Evolutionary conservation across 2,797 vertebrate genomes (phyloP), one percentile per base, ranked within the genome.

Genomic region (Gallinago solitaria): DNA sequence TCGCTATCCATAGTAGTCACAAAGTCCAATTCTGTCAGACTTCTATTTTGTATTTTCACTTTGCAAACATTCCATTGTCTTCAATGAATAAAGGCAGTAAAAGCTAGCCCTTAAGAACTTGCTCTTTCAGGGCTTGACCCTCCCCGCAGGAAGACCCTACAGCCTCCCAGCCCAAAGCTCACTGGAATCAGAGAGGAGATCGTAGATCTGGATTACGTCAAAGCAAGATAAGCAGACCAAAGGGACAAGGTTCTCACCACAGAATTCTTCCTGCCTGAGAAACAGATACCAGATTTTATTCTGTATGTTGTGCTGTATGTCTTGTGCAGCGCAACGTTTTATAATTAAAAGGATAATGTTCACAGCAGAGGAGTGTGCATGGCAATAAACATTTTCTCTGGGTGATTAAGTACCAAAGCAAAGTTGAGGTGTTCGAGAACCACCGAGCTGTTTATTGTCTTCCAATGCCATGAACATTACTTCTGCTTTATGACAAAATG

Each of bases 311-410:
- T 33, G 51, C 43, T 64, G 23, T 23, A 23, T 20, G 28, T 65
- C 70, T 82, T 64, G 30, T 32, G 57, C 37, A 69, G 80, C 3
- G 1, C 74, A 74, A 28, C 0, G 0, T 24, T 75, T 57, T 79
- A 50, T 61, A 94, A 95, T 89, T 86, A 90, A 76, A 86, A 67
- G 63, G 86, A 61, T 61, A 56, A 91, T 61, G 59, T 45, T 83
- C 86, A 88, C 43, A 74, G 84, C 43, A 80, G 54, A 92, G 86
- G 70, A 89, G 53, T 50, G 51, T 59, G 57, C n/a, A 53, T 13
- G 32, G 67, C 77, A 93, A 79, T 76, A 93, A 93, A 79, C 41
- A 65, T 67, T 80, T 89, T 65, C 65, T 75, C 77, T 51, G 43
- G 33, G 48, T 71, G 74, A 96, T 82, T 93, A 96, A 87, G 51